Conservation (phyloP, 2,888 invertebrate genomes). For the Clitarchus hookeri region DNA sequence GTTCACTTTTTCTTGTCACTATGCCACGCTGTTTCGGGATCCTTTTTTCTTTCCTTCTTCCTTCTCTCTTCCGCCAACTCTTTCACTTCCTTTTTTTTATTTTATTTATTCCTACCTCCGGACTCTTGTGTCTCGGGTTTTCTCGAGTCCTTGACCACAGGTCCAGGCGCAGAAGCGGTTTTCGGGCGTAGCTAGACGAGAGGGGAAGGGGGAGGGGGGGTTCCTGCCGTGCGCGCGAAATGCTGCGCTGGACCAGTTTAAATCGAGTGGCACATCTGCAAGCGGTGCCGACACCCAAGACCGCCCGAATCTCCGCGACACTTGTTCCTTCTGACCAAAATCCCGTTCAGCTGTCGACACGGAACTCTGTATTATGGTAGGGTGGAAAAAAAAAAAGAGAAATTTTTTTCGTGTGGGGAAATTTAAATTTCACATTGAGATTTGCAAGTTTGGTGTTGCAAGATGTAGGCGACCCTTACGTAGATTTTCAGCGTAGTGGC, state of each 20-base stretch:
- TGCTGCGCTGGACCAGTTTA: neutral
- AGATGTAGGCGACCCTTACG: neutral
- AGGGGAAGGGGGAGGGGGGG: neutral
- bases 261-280: neutral
- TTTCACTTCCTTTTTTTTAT: neutral
- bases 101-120: no score
- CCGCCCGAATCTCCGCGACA: neutral
- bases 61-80: neutral
- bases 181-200: neutral
- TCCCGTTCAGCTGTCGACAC: neutral
- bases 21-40: neutral
- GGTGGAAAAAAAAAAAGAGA: neutral
- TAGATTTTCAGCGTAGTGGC: neutral
- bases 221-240: neutral
- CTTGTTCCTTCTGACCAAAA: neutral
- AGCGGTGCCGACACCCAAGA: neutral
- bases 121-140: neutral
- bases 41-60: neutral
- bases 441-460: neutral
- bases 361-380: neutral
- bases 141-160: neutral
- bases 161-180: neutral
- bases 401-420: no score
- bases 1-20: conserved; percentile 4
- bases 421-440: neutral